phyloP scores from a whole-genome alignment of 2,888 invertebrate species.

The Megaustenia siamemsis region DNA sequence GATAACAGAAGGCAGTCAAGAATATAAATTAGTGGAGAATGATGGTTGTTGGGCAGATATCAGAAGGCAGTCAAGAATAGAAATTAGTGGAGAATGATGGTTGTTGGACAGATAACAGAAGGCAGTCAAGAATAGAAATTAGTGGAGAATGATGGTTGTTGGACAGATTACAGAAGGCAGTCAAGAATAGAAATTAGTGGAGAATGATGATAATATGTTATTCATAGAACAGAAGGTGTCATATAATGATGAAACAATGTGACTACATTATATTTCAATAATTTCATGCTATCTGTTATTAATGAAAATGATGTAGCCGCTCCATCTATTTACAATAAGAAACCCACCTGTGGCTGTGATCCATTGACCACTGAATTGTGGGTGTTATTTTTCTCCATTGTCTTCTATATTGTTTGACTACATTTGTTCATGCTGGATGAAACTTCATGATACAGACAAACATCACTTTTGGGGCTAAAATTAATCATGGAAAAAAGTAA shows the following conservation, averaged over 20 bases:
- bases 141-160: too few relatives aligned
- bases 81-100: too few relatives aligned
- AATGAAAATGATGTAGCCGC: background rate
- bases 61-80: too few relatives aligned
- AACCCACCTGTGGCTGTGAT: constrained; percentile 31
- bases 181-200: too few relatives aligned
- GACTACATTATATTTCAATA: background rate
- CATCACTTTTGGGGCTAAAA: background rate
- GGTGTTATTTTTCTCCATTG: background rate
- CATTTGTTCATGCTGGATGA: background rate
- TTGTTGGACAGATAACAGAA: too few relatives aligned
- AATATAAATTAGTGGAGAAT: too few relatives aligned
- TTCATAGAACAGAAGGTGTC: too few relatives aligned
- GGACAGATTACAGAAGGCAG: too few relatives aligned
- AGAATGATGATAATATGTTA: too few relatives aligned
- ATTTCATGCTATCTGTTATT: background rate
- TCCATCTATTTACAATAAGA: background rate
- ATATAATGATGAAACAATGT: background rate
- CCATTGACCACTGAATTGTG: background rate
- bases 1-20: too few relatives aligned
- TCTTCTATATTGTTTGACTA: background rate
- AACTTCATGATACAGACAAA: background rate
- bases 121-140: too few relatives aligned
- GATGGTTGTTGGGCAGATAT: too few relatives aligned
- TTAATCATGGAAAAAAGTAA: background rate